Evolutionary conservation across 2,113 vertebrate species (phyloP).

Genomic region (Malurus alboscapulatus): DNA sequence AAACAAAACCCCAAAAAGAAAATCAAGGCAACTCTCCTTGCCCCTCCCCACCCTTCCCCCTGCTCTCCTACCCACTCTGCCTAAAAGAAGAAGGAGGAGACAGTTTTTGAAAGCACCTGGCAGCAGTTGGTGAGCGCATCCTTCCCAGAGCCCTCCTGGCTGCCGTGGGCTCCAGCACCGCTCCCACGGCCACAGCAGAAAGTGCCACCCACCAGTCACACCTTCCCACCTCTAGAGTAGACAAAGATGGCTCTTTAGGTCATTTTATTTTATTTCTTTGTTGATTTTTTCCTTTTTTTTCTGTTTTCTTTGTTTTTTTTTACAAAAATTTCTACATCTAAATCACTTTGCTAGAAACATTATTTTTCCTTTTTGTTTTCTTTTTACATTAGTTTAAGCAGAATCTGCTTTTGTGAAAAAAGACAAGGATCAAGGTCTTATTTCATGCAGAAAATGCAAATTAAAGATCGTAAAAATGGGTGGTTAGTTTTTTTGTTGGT

Average conservation of each 20-base stretch:
- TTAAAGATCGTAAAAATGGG: slow-evolving; percentile 58
- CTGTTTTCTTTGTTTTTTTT: not conserved
- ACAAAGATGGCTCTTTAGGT: slow-evolving; percentile 62
- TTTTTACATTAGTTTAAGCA: slow-evolving; percentile 62
- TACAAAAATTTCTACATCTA: slow-evolving; percentile 70
- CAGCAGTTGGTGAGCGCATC: not conserved
- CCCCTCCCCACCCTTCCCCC: not conserved
- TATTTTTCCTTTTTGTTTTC: slow-evolving; percentile 50
- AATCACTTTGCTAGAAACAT: slow-evolving; percentile 69
- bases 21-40: not conserved
- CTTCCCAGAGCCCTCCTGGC: not conserved
- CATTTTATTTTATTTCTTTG: slow-evolving; percentile 64
- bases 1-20: not conserved
- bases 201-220: not conserved
- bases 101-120: slow-evolving; percentile 34
- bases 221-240: slow-evolving; percentile 47
- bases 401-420: slow-evolving; percentile 61
- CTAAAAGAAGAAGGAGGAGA: not conserved
- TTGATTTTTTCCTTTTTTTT: not conserved
- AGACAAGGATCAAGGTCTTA: slow-evolving; percentile 63
- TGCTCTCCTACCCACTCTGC: not conserved
- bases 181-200: not conserved
- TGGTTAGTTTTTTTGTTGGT: not conserved
- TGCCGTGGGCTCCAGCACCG: not conserved
- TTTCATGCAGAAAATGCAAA: slow-evolving; percentile 71